Percentiles rank a stretch among this genome's conserved stretches.
Evolutionary conservation across 2,113 vertebrate genomes (phyloP).

Genomic region (Oreochromis spilurus): DNA sequence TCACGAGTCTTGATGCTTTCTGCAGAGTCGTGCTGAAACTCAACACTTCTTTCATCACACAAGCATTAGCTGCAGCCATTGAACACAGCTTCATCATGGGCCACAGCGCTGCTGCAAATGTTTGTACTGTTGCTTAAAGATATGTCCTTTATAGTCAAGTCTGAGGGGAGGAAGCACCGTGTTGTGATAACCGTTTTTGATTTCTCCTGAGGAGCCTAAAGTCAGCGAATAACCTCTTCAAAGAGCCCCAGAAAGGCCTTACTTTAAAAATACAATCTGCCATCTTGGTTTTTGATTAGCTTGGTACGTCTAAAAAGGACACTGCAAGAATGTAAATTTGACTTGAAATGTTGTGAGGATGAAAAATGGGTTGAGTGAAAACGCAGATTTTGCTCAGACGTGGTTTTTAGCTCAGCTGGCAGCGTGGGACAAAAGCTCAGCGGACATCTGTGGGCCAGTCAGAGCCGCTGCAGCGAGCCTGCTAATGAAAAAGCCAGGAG

Average conservation of each 20-base stretch:
- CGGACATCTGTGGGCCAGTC: slow-evolving; percentile 40
- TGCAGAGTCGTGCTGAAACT: slow-evolving; percentile 59
- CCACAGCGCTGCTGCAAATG: slow-evolving; percentile 11
- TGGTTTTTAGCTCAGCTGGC: slow-evolving; percentile 26
- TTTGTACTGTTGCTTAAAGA: not conserved
- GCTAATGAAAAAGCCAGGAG: slow-evolving; percentile 44
- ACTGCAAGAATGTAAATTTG: not conserved
- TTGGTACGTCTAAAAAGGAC: not conserved
- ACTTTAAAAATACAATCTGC: not conserved
- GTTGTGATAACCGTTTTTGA: slow-evolving; percentile 7
- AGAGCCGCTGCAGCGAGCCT: slow-evolving; percentile 10
- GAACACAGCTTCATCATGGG: not conserved
- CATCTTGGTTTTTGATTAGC: slow-evolving; percentile 19
- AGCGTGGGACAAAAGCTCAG: slow-evolving; percentile 18
- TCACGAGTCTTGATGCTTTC: slow-evolving; percentile 38
- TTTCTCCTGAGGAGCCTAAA: not conserved
- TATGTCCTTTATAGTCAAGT: slow-evolving; percentile 4
- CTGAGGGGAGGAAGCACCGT: slow-evolving; percentile 16
- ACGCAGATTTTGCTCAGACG: not conserved
- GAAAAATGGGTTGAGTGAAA: slow-evolving; percentile 12
- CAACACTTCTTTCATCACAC: not conserved
- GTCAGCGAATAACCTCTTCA: not conserved
- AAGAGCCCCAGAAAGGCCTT: not conserved
- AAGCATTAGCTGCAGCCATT: slow-evolving; percentile 5
- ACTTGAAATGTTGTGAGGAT: not conserved